These are phyloP conservation scores for Heliothis peltigera DNA, from an alignment of 2,888 invertebrate species.

Conservation along the genomic window DNA sequence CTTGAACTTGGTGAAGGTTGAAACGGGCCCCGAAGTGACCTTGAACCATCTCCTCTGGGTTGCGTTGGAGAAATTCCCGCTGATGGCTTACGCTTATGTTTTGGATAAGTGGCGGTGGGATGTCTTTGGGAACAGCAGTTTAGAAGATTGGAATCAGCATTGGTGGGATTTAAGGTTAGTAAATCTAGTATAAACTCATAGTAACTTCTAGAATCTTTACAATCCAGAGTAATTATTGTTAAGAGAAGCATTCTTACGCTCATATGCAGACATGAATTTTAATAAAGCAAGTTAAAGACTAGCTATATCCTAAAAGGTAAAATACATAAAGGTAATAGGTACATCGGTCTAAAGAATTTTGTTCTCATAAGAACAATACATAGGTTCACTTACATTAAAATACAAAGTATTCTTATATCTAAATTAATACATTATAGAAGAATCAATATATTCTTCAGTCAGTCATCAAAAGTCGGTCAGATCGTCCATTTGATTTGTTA, in stretches of 20 bases:
- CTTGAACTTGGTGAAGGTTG: slow-evolving; percentile 80
- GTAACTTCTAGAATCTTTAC: background rate
- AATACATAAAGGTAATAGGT: no score
- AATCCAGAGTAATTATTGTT: background rate
- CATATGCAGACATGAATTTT: no score
- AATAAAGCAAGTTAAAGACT: no score
- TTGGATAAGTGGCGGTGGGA: slow-evolving; percentile 87
- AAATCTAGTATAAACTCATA: no score
- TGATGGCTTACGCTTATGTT: slow-evolving; percentile 84
- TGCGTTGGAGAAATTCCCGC: slow-evolving; percentile 83
- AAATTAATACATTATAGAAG: no score
- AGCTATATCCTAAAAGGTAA: no score
- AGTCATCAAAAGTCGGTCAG: background rate
- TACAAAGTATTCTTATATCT: no score
- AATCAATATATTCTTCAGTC: background rate
- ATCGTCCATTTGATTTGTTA: background rate
- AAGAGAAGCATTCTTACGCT: no score
- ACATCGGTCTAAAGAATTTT: no score
- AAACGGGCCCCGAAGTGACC: slow-evolving; percentile 76
- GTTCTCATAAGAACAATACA: no score
- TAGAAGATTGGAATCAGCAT: slow-evolving; percentile 82
- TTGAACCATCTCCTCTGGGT: slow-evolving; percentile 84
- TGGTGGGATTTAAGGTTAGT: slow-evolving; percentile 85
- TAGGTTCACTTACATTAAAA: no score
- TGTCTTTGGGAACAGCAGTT: slow-evolving; percentile 77